These are phyloP conservation scores for Nothobranchius furzeri DNA, from an alignment of 2,113 vertebrate genomes.

Conservation along the genomic window DNA sequence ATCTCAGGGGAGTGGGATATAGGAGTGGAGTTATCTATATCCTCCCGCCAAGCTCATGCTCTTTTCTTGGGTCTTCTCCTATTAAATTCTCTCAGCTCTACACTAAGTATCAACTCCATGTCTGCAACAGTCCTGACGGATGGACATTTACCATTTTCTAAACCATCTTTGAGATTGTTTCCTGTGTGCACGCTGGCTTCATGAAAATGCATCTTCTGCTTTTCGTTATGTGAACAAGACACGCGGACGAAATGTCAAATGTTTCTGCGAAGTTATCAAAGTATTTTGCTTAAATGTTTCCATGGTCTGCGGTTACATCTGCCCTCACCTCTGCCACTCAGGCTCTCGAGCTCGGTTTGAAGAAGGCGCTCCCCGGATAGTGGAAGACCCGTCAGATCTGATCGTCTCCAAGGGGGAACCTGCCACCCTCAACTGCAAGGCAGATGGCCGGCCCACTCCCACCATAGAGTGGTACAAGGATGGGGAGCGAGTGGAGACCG, in stretches of 20 bases:
- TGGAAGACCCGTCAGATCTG: conserved; percentile 82
- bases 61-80: conserved; percentile 28
- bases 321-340: conserved; percentile 31
- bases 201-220: background rate
- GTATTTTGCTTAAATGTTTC: too few relatives aligned
- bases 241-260: too few relatives aligned
- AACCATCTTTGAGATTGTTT: conserved; percentile 45
- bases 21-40: conserved; percentile 51
- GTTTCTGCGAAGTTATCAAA: too few relatives aligned
- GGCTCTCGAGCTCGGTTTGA: conserved; percentile 80
- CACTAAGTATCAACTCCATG: conserved; percentile 33
- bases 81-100: conserved; percentile 35
- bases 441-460: conserved; percentile 75
- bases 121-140: conserved; percentile 39
- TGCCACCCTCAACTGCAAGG: conserved; percentile 81
- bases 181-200: conserved; percentile 16
- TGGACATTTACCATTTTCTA: conserved; percentile 42
- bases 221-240: background rate
- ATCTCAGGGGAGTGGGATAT: conserved; percentile 51
- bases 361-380: conserved; percentile 82
- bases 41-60: conserved; percentile 30
- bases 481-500: conserved; percentile 91
- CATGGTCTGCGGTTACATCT: conserved; percentile 12
- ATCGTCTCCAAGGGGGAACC: conserved; percentile 81
- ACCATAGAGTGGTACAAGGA: conserved; percentile 93